phyloP scores from a whole-genome alignment of 2,113 vertebrate genomes.

The Cynopterus brachyotis region DNA sequence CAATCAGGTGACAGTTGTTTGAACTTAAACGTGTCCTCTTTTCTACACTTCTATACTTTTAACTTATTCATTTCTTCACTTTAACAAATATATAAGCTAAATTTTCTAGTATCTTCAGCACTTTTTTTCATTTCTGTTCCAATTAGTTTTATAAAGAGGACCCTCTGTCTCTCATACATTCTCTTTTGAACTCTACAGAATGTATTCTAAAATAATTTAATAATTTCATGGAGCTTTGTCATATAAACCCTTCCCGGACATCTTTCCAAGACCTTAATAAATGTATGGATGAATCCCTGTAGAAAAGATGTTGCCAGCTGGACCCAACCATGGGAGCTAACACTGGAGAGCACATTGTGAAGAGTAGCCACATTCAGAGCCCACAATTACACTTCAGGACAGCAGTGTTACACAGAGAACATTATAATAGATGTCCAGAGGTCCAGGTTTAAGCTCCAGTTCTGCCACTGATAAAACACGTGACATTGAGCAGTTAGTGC shows the following conservation, averaged over 20 bases:
- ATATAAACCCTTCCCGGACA: neutral
- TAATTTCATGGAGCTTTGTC: neutral
- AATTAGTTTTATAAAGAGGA: neutral
- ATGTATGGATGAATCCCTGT: neutral
- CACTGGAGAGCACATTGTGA: neutral
- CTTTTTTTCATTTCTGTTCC: neutral
- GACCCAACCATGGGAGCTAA: neutral
- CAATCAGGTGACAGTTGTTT: neutral
- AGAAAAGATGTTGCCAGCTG: neutral
- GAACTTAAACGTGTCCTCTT: neutral
- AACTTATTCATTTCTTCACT: neutral
- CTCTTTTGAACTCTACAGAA: neutral
- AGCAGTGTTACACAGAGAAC: neutral
- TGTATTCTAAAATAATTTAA: neutral
- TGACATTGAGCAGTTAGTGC: neutral
- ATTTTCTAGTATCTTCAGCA: neutral
- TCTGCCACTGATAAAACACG: neutral
- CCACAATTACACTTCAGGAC: neutral
- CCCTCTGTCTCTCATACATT: neutral
- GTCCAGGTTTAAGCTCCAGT: neutral
- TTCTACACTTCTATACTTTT: neutral
- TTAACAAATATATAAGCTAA: neutral
- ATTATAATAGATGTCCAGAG: neutral
- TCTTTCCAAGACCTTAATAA: neutral
- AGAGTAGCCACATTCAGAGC: neutral